Evolutionary conservation across 2,797 vertebrate species (phyloP).

Genomic region (Eremophila alpestris): DNA sequence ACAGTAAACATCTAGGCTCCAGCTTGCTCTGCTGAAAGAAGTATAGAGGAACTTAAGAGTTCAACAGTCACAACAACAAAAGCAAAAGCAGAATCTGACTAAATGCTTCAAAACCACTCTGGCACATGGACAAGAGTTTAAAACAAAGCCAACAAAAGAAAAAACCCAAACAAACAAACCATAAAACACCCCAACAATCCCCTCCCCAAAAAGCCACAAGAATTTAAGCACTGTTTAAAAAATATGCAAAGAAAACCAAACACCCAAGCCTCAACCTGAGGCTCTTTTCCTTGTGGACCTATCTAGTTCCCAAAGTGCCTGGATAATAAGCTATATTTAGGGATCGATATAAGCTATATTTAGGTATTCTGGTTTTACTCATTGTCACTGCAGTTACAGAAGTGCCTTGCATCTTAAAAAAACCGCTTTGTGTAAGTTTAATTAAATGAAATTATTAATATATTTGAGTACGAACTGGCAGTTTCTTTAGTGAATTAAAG

Average conservation of each 20-base stretch:
- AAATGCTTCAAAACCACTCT: not conserved
- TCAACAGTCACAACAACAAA: not conserved
- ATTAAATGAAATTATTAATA: not conserved
- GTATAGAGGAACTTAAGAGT: accelerated
- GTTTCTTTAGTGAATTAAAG: not conserved
- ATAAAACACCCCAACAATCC: not conserved
- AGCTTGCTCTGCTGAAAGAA: not conserved
- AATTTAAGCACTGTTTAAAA: not conserved
- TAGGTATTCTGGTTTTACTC: slow-evolving; percentile 24
- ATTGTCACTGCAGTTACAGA: not conserved
- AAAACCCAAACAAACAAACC: not conserved
- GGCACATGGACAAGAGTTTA: not conserved
- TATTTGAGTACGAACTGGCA: not conserved
- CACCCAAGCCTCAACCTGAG: not conserved
- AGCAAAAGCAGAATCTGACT: not conserved
- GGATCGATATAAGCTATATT: not conserved
- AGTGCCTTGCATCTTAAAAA: not conserved
- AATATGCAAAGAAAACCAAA: not conserved
- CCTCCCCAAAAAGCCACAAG: not conserved
- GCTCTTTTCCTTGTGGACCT: not conserved
- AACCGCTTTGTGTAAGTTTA: not conserved
- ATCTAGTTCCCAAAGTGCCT: not conserved
- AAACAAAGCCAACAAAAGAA: not conserved
- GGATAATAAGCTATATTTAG: slow-evolving; percentile 46
- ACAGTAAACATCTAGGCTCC: accelerated